Percentiles rank a stretch among this genome's conserved stretches.
Conservation (phyloP, 2,888 invertebrate genomes). For the Cantharis flavilabris region DNA sequence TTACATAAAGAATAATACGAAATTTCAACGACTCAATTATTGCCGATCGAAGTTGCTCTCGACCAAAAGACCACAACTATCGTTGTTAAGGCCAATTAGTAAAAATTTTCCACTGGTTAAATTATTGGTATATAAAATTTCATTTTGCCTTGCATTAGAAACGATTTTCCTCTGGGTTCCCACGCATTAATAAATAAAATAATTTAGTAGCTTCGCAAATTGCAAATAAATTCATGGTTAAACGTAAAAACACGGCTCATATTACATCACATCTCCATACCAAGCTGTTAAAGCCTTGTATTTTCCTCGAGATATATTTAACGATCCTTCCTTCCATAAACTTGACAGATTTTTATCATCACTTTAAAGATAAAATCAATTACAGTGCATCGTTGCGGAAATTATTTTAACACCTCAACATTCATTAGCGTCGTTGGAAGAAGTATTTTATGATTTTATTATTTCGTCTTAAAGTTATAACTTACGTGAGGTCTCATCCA, state of each 20-base stretch:
- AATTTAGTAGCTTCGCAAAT: slow-evolving; percentile 13
- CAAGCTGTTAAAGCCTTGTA: slow-evolving; percentile 17
- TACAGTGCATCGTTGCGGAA: neutral
- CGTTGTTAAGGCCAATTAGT: neutral
- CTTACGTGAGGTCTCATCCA: slow-evolving; percentile 74
- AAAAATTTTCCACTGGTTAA: neutral
- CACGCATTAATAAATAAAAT: slow-evolving; percentile 18
- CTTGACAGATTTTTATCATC: slow-evolving; percentile 16
- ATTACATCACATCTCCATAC: slow-evolving; percentile 21
- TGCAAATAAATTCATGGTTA: slow-evolving; percentile 17
- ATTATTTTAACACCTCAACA: slow-evolving; percentile 17
- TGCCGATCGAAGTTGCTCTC: too few species aligned
- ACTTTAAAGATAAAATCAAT: slow-evolving; percentile 16
- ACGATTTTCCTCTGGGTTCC: slow-evolving; percentile 11
- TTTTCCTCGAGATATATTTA: slow-evolving; percentile 12
- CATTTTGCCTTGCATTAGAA: neutral
- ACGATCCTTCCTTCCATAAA: slow-evolving; percentile 16
- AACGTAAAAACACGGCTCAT: slow-evolving; percentile 15
- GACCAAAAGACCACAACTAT: too few species aligned
- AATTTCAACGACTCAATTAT: neutral
- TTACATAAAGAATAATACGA: neutral
- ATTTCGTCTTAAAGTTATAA: slow-evolving; percentile 31
- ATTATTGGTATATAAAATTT: neutral
- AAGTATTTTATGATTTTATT: neutral
- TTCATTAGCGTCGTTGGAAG: neutral